Percentiles rank a stretch among this genome's conserved stretches.
Conservation (phyloP, 2,888 invertebrate genomes). For the Amitus sp. region DNA sequence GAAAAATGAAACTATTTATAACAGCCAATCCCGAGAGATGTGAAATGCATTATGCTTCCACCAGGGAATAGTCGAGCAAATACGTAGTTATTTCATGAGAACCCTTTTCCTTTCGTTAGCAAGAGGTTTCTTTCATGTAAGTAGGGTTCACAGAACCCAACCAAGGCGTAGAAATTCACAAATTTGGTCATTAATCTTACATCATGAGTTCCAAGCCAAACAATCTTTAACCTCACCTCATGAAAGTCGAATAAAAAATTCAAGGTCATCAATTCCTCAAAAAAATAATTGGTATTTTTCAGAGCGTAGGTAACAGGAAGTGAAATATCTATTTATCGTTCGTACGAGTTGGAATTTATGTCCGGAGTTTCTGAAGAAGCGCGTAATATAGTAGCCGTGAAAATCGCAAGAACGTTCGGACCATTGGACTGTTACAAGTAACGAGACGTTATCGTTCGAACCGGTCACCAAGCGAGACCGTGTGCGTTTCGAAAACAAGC, state of each 20-base stretch:
- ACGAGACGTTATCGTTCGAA: constrained; percentile 17
- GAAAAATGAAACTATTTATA: too few relatives aligned
- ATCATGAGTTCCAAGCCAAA: background rate
- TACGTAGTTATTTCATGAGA: constrained; percentile 30
- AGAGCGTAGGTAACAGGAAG: constrained; percentile 2
- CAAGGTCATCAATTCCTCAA: background rate
- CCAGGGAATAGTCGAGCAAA: constrained; percentile 38
- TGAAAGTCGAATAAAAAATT: background rate
- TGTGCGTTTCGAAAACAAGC: constrained; percentile 49
- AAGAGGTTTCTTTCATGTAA: constrained; percentile 50
- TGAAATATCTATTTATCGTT: constrained; percentile 24
- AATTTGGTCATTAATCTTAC: constrained; percentile 35
- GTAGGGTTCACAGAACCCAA: constrained; percentile 43
- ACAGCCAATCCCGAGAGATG: constrained; percentile 24
- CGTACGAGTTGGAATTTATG: constrained; percentile 5
- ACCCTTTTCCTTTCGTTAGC: constrained; percentile 42
- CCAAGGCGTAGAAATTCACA: constrained; percentile 28
- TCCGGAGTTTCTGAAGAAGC: constrained; percentile 4
- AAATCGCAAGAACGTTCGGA: constrained; percentile 22
- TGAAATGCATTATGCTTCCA: constrained; percentile 38
- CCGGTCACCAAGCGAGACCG: constrained; percentile 17
- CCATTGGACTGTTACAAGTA: constrained; percentile 27
- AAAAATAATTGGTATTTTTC: background rate
- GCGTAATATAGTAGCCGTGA: constrained; percentile 21
- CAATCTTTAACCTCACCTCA: too few relatives aligned